Base-by-base conservation (phyloP, 2,797 vertebrate genomes). In the Setipinna tenuifilis region DNA sequence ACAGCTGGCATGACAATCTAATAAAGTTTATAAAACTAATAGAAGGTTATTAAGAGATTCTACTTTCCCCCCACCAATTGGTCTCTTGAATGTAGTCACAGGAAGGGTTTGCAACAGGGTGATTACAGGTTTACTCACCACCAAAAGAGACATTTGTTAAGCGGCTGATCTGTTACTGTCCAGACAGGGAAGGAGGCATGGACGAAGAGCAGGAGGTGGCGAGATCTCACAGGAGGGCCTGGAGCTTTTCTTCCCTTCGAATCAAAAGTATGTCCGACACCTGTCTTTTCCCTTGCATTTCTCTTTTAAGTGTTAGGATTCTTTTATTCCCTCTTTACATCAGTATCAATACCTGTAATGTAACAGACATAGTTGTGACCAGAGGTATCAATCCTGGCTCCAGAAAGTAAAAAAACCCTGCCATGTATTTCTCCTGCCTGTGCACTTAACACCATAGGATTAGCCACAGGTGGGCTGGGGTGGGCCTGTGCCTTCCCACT, bases 201-300 rank as follows among this genome's bases (percentile, higher is more conserved):
- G 89, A 83, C 16, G n/a, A 85, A 35, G n/a, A 17, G 0, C 54
- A 83, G 25, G 81, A 83, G 44, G 82, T 89, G n/a, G 89, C 84
- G 46, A 25, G 17, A 23, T 28, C 62, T 46, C n/a, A 61, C 0
- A 91, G 91, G 81, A 90, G 91, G 75, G 90, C 85, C 57, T 92
- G 93, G 85, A 89, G 80, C 81, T 94, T 93, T 61, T 93, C 93
- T 21, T 94, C 93, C 41, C 80, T 94, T 0, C 90, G 92, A 0
- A 58, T 87, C 6, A 94, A 91, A 92, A 92, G 94, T 95, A 90
- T 89, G 90, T 68, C 17, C 83, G 41, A 16, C n/a, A 58, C 25
- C 82, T 71, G n/a, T 46, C 4, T 21, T 31, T 7, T 61, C 31
- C 17, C 83, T 35, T 23, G 41, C 6, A 16, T 28, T 35, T 23